Percentiles rank a stretch among this genome's conserved stretches.
These are phyloP conservation scores for Macropis europaea DNA, from an alignment of 2,888 invertebrate genomes.

Conservation along the genomic window DNA sequence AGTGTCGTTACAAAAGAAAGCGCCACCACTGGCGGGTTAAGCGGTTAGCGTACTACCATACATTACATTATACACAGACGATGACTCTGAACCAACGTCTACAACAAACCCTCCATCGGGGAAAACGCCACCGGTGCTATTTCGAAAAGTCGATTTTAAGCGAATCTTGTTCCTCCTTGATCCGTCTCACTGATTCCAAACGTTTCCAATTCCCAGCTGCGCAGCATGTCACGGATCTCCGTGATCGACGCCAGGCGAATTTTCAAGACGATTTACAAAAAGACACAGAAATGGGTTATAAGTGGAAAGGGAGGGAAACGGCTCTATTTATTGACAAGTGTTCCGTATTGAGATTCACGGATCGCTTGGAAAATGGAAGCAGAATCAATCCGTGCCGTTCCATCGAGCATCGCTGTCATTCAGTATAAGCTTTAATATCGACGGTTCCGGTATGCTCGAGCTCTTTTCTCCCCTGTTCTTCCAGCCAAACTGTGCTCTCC, in stretches of 20 bases:
- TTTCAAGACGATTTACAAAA: conserved; percentile 30
- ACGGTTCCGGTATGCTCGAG: conserved; percentile 41
- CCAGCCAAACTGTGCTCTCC: conserved; percentile 15
- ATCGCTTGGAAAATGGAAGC: conserved; percentile 50
- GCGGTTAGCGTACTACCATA: too few relatives aligned
- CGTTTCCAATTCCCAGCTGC: background rate
- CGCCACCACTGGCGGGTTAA: too few relatives aligned
- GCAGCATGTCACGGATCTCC: background rate
- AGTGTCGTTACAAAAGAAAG: too few relatives aligned
- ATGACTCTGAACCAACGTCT: too few relatives aligned
- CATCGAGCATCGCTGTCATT: conserved; percentile 52
- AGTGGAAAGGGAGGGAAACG: background rate
- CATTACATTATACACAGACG: too few relatives aligned
- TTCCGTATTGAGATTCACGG: conserved; percentile 39
- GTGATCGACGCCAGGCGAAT: conserved; percentile 33
- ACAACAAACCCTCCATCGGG: background rate
- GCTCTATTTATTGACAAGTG: conserved; percentile 45
- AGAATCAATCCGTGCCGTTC: conserved; percentile 57
- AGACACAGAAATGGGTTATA: background rate
- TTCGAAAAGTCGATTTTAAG: background rate
- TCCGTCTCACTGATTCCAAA: conserved; percentile 4
- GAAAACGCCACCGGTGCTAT: background rate
- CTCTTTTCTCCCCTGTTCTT: conserved; percentile 43
- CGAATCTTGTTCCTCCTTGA: background rate
- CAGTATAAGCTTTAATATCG: conserved; percentile 69